A percentile compares a stretch with the other conserved stretches of the same genome.
phyloP scores from a whole-genome alignment of 2,797 vertebrate genomes.

The Oreortyx pictus region DNA sequence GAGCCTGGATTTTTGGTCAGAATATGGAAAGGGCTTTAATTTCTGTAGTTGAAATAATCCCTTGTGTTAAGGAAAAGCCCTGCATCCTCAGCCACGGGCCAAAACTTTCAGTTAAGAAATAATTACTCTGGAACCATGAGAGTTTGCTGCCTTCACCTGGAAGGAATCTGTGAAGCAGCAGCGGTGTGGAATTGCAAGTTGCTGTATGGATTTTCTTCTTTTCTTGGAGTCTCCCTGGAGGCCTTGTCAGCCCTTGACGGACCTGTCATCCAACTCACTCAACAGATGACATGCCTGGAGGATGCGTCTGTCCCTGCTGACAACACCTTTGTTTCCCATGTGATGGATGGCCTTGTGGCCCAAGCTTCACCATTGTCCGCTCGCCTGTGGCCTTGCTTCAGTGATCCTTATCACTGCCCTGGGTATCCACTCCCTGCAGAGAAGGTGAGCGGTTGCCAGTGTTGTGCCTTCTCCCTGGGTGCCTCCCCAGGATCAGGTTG shows the following conservation, averaged over 20 bases:
- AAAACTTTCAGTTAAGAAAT: not conserved
- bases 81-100: not conserved
- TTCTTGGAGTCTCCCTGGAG: slow-evolving; percentile 34
- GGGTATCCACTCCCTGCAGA: slow-evolving; percentile 56
- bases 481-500: not conserved
- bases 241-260: slow-evolving; percentile 17
- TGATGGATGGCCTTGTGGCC: slow-evolving; percentile 88
- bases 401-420: slow-evolving; percentile 85
- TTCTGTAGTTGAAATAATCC: not conserved
- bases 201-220: not conserved
- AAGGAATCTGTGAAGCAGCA: not conserved
- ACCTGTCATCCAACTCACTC: slow-evolving; percentile 60
- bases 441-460: slow-evolving; percentile 74
- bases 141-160: not conserved
- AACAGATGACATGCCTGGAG: slow-evolving; percentile 80
- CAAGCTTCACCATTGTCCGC: slow-evolving; percentile 80
- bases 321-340: slow-evolving; percentile 86
- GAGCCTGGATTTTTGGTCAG: not conserved
- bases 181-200: fast-evolving
- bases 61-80: not conserved
- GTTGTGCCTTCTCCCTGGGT: slow-evolving; percentile 10
- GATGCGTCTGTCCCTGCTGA: slow-evolving; percentile 81
- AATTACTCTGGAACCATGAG: not conserved
- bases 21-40: not conserved
- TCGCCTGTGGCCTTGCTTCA: slow-evolving; percentile 63